Evolutionary conservation across 2,888 invertebrate genomes (phyloP), one percentile per base, ranked within the genome.

Genomic region (Leptinotarsa juncta): DNA sequence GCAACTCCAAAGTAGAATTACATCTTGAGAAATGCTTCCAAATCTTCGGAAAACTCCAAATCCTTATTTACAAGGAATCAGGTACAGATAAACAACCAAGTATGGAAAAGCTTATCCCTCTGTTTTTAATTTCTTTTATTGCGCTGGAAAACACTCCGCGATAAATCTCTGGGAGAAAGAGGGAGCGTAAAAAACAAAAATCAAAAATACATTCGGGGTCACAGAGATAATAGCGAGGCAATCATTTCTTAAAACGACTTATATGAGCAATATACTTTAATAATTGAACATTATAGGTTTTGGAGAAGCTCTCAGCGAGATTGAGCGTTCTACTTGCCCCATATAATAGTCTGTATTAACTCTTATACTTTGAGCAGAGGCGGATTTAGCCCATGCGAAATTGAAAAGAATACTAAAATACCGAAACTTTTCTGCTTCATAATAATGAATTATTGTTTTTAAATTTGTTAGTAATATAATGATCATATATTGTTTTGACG

Each of bases 211-310:
- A 86, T 86, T 79, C 78, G 81, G 82, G 83, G 83, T 83, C 82
- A 75, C 81, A 78, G 77, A 82, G 80, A 78, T 81, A 80, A 79
- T 81, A 80, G 82, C 81, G 77, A 74, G 80, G 86, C 86, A 85
- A 87, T 87, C 86, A 86, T 86, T 87, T 83, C 85, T 86, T 85
- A 86, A 87, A 87, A 86, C 87, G 87, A 87, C 87, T 87, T 87
- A 87, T 87, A 87, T 86, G 87, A 86, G 87, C 87, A 84, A 88
- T 88, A 88, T 85, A 87, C 85, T 85, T 88, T 87, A 88, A 88
- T 88, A 88, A 88, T 88, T 88, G 88, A 88, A 84, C 85, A 86
- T 88, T 87, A 88, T 87, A 86, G 87, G 84, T 86, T 85, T 85
- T 83, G 84, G 87, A 85, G 85, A 86, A 86, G 87, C 87, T 88